Evolutionary conservation across 2,797 vertebrate genomes (phyloP).

Genomic region (Synanceia verrucosa): DNA sequence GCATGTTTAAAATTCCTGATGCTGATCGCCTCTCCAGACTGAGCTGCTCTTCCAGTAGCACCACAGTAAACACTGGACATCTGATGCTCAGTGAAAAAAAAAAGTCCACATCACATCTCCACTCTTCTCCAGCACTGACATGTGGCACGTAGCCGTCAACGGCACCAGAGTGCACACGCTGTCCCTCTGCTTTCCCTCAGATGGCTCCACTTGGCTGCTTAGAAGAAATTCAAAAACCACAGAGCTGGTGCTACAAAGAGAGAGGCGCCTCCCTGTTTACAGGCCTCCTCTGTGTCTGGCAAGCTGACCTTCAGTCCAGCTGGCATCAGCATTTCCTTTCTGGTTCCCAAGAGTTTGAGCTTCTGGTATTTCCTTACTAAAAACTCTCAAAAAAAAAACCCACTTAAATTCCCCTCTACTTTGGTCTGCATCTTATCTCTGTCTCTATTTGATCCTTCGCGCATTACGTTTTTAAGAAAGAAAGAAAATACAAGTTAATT

Average conservation of each 20-base stretch:
- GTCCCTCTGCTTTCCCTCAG: background rate
- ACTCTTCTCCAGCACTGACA: background rate
- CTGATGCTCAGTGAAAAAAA: background rate
- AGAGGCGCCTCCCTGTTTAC: conserved; percentile 31
- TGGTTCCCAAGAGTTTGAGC: conserved; percentile 2
- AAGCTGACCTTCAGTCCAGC: conserved; percentile 13
- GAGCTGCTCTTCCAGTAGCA: background rate
- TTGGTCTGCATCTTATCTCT: background rate
- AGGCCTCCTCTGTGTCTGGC: background rate
- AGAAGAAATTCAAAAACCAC: conserved; percentile 23
- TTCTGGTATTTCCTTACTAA: background rate
- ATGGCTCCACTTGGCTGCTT: conserved; percentile 12
- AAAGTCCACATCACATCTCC: conserved; percentile 2
- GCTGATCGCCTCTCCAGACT: background rate
- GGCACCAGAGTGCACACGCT: conserved; percentile 2
- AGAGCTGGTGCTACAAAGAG: conserved; percentile 15
- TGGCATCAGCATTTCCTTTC: background rate
- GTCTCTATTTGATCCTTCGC: background rate
- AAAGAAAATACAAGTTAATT: background rate
- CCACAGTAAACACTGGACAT: background rate
- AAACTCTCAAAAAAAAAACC: background rate
- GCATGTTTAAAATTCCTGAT: conserved; percentile 6
- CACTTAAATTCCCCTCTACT: background rate
- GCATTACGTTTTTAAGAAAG: background rate
- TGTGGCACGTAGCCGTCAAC: conserved; percentile 11